phyloP scores from a whole-genome alignment of 2,113 vertebrate genomes.

The Cebidichthys violaceus region DNA sequence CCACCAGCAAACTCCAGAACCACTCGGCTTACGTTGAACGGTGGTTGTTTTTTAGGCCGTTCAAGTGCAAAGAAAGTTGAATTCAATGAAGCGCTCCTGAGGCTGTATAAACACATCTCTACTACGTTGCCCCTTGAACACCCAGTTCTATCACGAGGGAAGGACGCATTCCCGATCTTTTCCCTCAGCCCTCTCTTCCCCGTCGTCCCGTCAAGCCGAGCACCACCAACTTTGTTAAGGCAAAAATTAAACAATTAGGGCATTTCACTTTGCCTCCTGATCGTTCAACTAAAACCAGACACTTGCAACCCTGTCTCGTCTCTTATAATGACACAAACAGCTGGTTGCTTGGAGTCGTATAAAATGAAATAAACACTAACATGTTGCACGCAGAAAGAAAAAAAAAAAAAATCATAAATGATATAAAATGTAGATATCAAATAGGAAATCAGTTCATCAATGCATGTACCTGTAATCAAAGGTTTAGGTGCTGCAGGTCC shows the following conservation, averaged over 20 bases:
- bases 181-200: neutral
- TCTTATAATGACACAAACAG: slow-evolving; percentile 23
- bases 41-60: slow-evolving; percentile 7
- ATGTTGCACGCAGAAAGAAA: slow-evolving; percentile 22
- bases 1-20: neutral
- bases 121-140: neutral
- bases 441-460: slow-evolving; percentile 44
- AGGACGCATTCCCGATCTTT: neutral
- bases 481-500: slow-evolving; percentile 17
- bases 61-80: slow-evolving; percentile 24
- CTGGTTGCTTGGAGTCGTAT: slow-evolving; percentile 35
- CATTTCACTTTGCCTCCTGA: slow-evolving; percentile 48
- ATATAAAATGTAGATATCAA: slow-evolving; percentile 66
- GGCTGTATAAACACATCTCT: slow-evolving; percentile 21
- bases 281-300: slow-evolving; percentile 17
- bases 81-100: slow-evolving; percentile 3
- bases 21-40: neutral
- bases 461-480: slow-evolving; percentile 4
- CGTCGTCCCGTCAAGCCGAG: slow-evolving; percentile 14
- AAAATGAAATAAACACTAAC: slow-evolving; percentile 37
- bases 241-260: slow-evolving; percentile 58
- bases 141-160: neutral
- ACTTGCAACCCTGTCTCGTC: slow-evolving; percentile 10
- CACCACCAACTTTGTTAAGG: slow-evolving; percentile 73
- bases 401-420: slow-evolving; percentile 22